Base-by-base conservation (phyloP, 2,888 invertebrate genomes). In the Pandemis heparana region DNA sequence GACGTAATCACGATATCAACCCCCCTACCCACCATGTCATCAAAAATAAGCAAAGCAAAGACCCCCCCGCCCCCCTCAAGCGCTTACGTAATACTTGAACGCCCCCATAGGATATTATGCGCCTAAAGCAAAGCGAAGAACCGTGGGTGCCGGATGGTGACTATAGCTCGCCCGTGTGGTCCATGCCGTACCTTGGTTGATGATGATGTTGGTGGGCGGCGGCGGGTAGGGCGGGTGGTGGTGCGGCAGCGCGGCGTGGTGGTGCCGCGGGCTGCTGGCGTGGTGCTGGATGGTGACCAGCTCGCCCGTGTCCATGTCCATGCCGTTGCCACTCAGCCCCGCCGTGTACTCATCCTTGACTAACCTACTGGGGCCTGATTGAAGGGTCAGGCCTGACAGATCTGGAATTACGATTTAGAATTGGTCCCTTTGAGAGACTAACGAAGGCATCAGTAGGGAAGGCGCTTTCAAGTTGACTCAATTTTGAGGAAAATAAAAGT, bases 301-400 rank as follows among this genome's bases (percentile, higher is more conserved):
- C 82, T 95, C 93, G 2, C 91, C 94, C 9, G 92, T 91, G 71
- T 92, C 94, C 95, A 95, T 93, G 79, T 95, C 89, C 96, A 96
- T 92, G 10, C 94, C 92, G 23, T 92, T 92, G 0, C 96, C 95
- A 80, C 95, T 95, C 62, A 96, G 95, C 3, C 97, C 97, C 32
- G 97, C 97, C 64, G 97, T 96, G 89, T 98, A 98, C 88, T 99
- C 99, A 94, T 98, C 98, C 92, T 98, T 98, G 46, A 98, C 97
- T 79, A 98, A 94, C 79, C 98, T 96, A 84, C 97, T 97, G 7
- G 97, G 96, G 10, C 96, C 97, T 5, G 97, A 96, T 87, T 98
- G 98, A 69, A 99, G 95, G 9, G 98, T 98, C 70, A 99, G 95
- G 16, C 99, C 98, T 70, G 98, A 98, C 78, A 99, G 95, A 95